Percentiles rank a stretch among this genome's conserved stretches.
These are phyloP conservation scores for Ectemnius lituratus DNA, from an alignment of 2,888 invertebrate genomes.

Conservation along the genomic window DNA sequence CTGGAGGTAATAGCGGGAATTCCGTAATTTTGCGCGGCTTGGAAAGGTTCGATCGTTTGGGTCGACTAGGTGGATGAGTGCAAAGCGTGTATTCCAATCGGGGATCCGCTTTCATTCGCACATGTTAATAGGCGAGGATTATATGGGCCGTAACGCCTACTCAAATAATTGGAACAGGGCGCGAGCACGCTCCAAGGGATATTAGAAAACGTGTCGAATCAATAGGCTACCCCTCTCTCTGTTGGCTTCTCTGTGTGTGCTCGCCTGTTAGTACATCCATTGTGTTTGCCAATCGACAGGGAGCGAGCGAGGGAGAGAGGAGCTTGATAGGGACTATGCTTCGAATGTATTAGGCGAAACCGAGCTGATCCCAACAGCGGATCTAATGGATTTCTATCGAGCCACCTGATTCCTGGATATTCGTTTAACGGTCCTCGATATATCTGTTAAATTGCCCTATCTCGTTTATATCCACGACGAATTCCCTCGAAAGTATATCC, in stretches of 20 bases:
- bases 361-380: constrained; percentile 1
- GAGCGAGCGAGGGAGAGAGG: too few relatives aligned
- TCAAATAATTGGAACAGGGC: constrained; percentile 26
- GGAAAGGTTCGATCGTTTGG: not conserved
- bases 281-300: too few relatives aligned
- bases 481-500: too few relatives aligned
- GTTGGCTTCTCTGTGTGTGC: not conserved
- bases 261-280: not conserved
- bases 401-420: constrained; percentile 1
- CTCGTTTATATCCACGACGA: too few relatives aligned
- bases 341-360: constrained; percentile 17
- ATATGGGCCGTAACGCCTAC: constrained; percentile 17
- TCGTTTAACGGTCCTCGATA: too few relatives aligned
- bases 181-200: constrained; percentile 21
- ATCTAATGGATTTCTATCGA: constrained; percentile 11
- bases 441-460: too few relatives aligned
- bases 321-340: too few relatives aligned
- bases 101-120: constrained; percentile 11
- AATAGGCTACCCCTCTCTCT: not conserved
- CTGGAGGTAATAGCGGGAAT: not conserved
- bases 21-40: not conserved
- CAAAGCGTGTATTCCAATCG: too few relatives aligned
- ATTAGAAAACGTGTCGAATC: constrained; percentile 35
- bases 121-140: constrained; percentile 22
- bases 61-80: not conserved